Evolutionary conservation across 1,140 invertebrate species (phyloP), one percentile per base, ranked within the genome.

Genomic region (Pararge aegeria): DNA sequence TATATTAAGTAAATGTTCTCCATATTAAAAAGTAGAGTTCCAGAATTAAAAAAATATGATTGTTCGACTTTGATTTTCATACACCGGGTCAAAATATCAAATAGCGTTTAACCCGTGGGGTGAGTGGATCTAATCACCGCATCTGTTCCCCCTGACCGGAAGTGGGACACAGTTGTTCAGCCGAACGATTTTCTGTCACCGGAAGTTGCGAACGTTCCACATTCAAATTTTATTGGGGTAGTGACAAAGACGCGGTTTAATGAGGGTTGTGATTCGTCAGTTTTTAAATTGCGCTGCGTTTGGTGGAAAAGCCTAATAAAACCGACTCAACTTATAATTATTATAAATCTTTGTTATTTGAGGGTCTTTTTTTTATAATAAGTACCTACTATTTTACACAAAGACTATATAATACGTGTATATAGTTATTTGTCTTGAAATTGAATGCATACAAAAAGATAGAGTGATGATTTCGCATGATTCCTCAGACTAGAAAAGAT

Each of bases 221-320:
- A 88, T 88, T 85, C 81, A 84, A 87, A 87, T 83, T 87, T 83
- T 70, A 84, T 85, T 83, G 81, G 81, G 83, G 85, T 80, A 74
- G 73, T 68, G 69, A 77, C 68, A 82, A 71, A 68, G 67, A 76
- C 65, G 67, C 53, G 52, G 62, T 55, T 60, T 71, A 73, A 79
- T 75, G 76, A 78, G 81, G 76, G 79, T 73, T 75, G 75, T 69
- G 68, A 70, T 70, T 70, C 61, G 62, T 66, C 64, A 63, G 55
- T 62, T 61, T 54, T 30, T 30, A 46, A 16, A 40, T 19, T 30
- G 42, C 40, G 21, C 9, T 30, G 19, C 40, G 24, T 46, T 55
- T 42, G 16, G n/a, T 30, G 24, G 24, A 29, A 55, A 55, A 55
- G 15, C 18, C 27, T 55, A 18, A n/a, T 19, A 44, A 5, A 55